A percentile compares a stretch with the other conserved stretches of the same genome.
Evolutionary conservation across 2,797 vertebrate genomes (phyloP).

Genomic region (Rhynchotus rufescens): DNA sequence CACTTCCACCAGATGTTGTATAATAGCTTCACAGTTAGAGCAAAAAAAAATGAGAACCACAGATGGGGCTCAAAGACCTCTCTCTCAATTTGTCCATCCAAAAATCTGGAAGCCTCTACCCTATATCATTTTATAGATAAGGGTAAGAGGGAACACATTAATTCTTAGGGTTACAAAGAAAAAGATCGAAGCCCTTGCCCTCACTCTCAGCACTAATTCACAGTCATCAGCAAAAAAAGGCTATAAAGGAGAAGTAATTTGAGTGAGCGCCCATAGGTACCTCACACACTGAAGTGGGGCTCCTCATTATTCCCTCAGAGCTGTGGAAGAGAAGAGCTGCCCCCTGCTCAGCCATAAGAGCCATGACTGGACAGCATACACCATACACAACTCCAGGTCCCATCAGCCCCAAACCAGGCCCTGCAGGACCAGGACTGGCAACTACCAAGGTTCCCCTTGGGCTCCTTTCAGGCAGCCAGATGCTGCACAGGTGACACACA

Average conservation of each 20-base stretch:
- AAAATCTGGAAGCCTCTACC: background rate
- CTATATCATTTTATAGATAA: background rate
- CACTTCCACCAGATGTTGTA: background rate
- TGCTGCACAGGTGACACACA: background rate
- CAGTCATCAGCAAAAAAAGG: background rate
- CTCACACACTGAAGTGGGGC: background rate
- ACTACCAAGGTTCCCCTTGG: accelerated
- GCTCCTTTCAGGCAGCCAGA: background rate
- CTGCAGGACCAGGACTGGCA: background rate
- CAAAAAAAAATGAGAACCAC: background rate
- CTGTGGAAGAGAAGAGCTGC: background rate
- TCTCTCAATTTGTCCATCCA: background rate
- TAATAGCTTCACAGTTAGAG: background rate
- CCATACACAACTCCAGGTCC: background rate
- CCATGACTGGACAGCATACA: background rate
- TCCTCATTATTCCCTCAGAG: background rate
- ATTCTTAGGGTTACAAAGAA: background rate
- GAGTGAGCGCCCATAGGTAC: background rate
- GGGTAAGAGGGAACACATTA: background rate
- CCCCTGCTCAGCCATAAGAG: background rate
- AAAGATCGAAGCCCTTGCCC: background rate
- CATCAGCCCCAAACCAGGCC: background rate
- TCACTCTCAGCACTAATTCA: background rate
- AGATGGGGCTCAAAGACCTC: background rate
- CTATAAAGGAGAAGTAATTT: background rate